A percentile compares a stretch with the other conserved stretches of the same genome.
phyloP scores from a whole-genome alignment of 2,888 invertebrate species.

The Oxyteleia sp. region DNA sequence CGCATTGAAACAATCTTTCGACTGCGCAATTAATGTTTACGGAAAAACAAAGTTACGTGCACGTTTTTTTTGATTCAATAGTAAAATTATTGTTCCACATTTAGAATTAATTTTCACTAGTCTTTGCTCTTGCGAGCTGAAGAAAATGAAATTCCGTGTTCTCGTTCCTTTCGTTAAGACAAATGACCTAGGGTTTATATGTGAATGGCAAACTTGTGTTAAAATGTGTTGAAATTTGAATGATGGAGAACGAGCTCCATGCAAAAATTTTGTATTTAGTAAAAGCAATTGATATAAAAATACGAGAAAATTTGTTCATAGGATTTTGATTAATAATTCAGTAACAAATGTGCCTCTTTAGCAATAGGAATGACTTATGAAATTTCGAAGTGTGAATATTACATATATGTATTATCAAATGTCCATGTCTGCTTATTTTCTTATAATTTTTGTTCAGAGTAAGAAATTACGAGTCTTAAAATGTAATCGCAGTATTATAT shows the following conservation, averaged over 20 bases:
- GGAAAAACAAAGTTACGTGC: too few species aligned
- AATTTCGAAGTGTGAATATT: slow-evolving; percentile 19
- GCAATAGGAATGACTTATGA: slow-evolving; percentile 32
- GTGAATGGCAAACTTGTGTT: slow-evolving; percentile 4
- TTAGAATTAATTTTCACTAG: neutral
- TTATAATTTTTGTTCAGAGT: too few species aligned
- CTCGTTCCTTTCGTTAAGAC: too few species aligned
- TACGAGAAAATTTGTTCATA: slow-evolving; percentile 33
- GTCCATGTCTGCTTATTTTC: slow-evolving; percentile 14
- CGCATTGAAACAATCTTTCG: neutral
- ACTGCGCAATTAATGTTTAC: neutral
- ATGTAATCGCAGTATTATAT: too few species aligned
- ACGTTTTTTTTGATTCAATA: too few species aligned
- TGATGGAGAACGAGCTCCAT: slow-evolving; percentile 2
- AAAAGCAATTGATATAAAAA: slow-evolving; percentile 54
- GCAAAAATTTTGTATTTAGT: slow-evolving; percentile 25
- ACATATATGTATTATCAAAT: slow-evolving; percentile 47
- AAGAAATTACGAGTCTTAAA: too few species aligned
- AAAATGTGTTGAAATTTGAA: slow-evolving; percentile 31
- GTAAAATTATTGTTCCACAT: neutral
- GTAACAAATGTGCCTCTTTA: slow-evolving; percentile 28
- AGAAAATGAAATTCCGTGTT: too few species aligned
- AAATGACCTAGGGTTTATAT: neutral
- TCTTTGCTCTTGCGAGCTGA: too few species aligned
- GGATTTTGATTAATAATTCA: slow-evolving; percentile 19